Percentiles rank a stretch among this genome's conserved stretches.
phyloP scores from a whole-genome alignment of 2,797 vertebrate genomes.

The Cossypha heuglini region DNA sequence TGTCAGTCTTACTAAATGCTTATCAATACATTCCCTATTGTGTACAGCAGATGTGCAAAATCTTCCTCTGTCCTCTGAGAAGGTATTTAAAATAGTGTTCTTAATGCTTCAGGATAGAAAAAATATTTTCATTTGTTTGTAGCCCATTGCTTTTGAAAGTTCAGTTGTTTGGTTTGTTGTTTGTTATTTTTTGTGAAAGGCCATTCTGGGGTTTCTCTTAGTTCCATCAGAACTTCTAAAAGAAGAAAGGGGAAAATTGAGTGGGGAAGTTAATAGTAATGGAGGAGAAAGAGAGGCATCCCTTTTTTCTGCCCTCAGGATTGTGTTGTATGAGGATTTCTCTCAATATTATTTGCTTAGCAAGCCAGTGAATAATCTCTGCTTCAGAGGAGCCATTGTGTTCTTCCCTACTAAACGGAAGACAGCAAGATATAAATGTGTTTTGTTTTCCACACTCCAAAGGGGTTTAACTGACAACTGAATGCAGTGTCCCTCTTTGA shows the following conservation, averaged over 20 bases:
- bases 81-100: neutral
- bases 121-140: constrained; percentile 12
- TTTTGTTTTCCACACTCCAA: neutral
- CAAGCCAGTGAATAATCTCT: neutral
- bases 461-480: neutral
- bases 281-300: neutral
- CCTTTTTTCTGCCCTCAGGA: neutral
- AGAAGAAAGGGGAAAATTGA: neutral
- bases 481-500: neutral
- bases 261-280: neutral
- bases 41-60: neutral
- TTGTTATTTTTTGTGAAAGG: neutral
- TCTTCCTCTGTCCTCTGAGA: neutral
- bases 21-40: neutral
- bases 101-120: neutral
- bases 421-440: neutral
- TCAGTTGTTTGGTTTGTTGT: neutral
- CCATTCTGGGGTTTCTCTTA: neutral
- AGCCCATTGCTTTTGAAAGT: neutral
- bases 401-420: neutral
- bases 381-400: neutral
- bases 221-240: neutral
- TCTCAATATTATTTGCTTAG: fast-evolving
- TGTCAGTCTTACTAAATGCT: neutral
- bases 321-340: neutral